Conservation (phyloP, 2,888 invertebrate species). For the Macaria notata region DNA sequence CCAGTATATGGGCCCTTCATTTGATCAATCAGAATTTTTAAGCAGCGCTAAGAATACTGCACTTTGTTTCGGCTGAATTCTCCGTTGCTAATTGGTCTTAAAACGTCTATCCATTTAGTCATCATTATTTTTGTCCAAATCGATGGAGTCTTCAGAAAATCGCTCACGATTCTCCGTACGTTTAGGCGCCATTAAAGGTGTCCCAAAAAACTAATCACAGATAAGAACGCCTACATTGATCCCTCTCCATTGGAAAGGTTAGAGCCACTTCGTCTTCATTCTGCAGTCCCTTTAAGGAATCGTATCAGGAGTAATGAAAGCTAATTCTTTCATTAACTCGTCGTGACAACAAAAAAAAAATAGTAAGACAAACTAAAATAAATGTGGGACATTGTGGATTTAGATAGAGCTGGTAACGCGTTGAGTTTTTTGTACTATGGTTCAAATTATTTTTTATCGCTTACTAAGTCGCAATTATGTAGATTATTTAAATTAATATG, state of each 20-base stretch:
- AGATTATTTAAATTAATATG: too few species aligned
- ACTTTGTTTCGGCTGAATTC: too few species aligned
- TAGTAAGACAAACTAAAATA: constrained; percentile 69
- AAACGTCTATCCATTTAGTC: too few species aligned
- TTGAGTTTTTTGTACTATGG: background rate
- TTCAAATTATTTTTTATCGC: too few species aligned
- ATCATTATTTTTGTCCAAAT: background rate
- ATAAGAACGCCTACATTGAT: constrained; percentile 68
- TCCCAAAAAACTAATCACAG: constrained; percentile 71
- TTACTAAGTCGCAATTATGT: too few species aligned
- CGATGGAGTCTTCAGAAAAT: constrained; percentile 7
- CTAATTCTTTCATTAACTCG: constrained; percentile 81
- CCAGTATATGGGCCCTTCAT: constrained; percentile 14
- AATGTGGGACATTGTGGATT: constrained; percentile 43
- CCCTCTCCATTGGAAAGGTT: constrained; percentile 69
- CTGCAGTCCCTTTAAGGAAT: constrained; percentile 79
- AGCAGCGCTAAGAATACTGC: constrained; percentile 5
- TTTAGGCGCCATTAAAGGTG: constrained; percentile 54
- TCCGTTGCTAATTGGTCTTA: too few species aligned
- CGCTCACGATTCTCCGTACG: constrained; percentile 22
- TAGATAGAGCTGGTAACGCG: constrained; percentile 29
- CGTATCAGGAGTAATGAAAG: constrained; percentile 80
- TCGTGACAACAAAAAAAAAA: constrained; percentile 78
- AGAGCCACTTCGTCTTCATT: constrained; percentile 77
- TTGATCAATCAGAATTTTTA: constrained; percentile 33